phyloP scores from a whole-genome alignment of 2,888 invertebrate species.

The Nomada hirtipes region DNA sequence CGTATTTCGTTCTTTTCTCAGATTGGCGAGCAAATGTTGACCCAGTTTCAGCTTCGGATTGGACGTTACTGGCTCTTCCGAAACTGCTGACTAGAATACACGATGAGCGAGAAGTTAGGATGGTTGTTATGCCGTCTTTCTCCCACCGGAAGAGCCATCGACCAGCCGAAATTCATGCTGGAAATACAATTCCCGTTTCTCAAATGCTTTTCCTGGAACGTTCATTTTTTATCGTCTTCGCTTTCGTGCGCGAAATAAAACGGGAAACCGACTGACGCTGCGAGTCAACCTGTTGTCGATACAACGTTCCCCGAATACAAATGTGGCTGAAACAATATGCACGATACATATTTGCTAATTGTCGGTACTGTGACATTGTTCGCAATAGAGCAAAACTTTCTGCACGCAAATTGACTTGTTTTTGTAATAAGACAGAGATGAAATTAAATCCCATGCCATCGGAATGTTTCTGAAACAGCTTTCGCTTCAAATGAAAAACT shows the following conservation, averaged over 20 bases:
- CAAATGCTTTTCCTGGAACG: conserved; percentile 8
- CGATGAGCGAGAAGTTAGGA: conserved; percentile 68
- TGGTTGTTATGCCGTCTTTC: conserved; percentile 52
- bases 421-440: too few species aligned
- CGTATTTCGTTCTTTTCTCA: conserved; percentile 72
- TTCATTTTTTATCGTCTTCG: conserved; percentile 38
- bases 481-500: too few species aligned
- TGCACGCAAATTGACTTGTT: too few species aligned
- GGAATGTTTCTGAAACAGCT: too few species aligned
- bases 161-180: conserved; percentile 44
- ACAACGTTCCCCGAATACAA: not conserved
- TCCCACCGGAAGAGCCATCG: conserved; percentile 40
- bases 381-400: not conserved
- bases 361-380: too few species aligned
- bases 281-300: conserved; percentile 29
- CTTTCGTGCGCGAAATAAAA: not conserved
- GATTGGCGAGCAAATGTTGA: conserved; percentile 69
- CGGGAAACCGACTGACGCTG: not conserved
- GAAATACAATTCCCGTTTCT: conserved; percentile 43
- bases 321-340: not conserved
- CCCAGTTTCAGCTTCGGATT: conserved; percentile 66
- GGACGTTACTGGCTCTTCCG: conserved; percentile 70
- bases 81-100: conserved; percentile 71
- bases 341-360: not conserved
- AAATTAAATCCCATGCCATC: too few species aligned